Evolutionary conservation across 2,888 invertebrate genomes (phyloP).

Genomic region (Hirtodrosophila duncani): DNA sequence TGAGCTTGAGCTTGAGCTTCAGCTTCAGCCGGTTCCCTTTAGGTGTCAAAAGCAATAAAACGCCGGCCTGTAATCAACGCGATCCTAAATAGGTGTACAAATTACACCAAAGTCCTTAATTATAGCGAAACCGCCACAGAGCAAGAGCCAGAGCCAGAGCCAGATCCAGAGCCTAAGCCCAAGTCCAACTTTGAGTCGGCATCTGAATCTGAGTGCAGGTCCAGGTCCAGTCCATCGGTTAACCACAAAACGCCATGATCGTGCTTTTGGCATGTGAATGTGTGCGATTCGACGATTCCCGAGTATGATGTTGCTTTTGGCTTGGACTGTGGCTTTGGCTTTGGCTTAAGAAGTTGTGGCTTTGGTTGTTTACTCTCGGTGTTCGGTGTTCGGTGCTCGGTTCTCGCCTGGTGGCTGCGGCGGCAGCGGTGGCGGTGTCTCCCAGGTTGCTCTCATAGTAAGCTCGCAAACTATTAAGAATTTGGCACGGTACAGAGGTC

Average conservation of each 20-base stretch:
- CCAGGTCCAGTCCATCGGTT: too few species aligned
- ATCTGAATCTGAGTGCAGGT: too few species aligned
- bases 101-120: constrained; percentile 78
- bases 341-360: constrained; percentile 11
- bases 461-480: constrained; percentile 73
- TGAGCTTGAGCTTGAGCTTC: constrained; percentile 17
- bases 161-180: constrained; percentile 1
- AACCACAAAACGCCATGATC: constrained; percentile 40
- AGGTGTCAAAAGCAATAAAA: constrained; percentile 79
- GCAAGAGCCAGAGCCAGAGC: constrained; percentile 7
- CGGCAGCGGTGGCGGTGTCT: neutral
- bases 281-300: too few species aligned
- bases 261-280: too few species aligned
- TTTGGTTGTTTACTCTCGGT: constrained; percentile 48
- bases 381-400: constrained; percentile 3
- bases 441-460: constrained; percentile 49
- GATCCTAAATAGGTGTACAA: constrained; percentile 79
- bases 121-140: constrained; percentile 77
- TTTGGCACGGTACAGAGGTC: constrained; percentile 66
- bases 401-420: constrained; percentile 1
- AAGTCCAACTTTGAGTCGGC: constrained; percentile 23
- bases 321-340: constrained; percentile 26
- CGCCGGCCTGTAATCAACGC: constrained; percentile 79
- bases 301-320: too few species aligned
- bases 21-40: constrained; percentile 70